Evolutionary conservation across 1,140 invertebrate species (phyloP).

Genomic region (Caerostris extrusa): DNA sequence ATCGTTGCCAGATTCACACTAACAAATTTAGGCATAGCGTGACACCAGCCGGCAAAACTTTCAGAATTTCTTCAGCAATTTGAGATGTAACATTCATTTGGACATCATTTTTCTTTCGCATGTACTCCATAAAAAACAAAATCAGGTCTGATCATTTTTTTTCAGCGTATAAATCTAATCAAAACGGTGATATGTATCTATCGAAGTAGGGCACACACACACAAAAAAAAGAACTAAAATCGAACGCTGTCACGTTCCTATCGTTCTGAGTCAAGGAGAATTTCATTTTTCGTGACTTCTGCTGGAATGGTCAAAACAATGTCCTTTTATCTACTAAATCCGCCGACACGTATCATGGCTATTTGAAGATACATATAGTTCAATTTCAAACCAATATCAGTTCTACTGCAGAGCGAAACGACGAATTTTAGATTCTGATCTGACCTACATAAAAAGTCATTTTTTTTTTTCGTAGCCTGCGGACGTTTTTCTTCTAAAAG

Average conservation of each 20-base stretch:
- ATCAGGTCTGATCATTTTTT: neutral
- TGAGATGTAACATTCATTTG: no score
- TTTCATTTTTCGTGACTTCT: slow-evolving; percentile 17
- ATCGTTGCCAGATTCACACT: no score
- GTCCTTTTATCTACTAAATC: neutral
- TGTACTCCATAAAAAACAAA: neutral
- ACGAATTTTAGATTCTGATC: slow-evolving; percentile 3
- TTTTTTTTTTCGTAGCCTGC: neutral
- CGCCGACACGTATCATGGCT: neutral
- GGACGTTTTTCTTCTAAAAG: neutral
- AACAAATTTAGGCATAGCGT: no score
- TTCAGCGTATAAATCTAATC: slow-evolving; percentile 10
- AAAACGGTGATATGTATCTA: neutral
- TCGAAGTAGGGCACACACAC: no score
- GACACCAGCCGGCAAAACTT: no score
- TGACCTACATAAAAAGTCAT: slow-evolving; percentile 57
- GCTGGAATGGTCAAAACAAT: neutral
- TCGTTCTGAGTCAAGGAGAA: neutral
- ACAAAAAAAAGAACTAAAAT: no score
- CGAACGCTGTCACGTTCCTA: neutral
- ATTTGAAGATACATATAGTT: slow-evolving; percentile 15
- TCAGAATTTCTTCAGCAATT: no score
- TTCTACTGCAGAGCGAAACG: neutral
- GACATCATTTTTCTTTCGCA: no score
- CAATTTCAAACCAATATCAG: slow-evolving; percentile 34